Evolutionary conservation across 2,797 vertebrate genomes (phyloP), one percentile per base, ranked within the genome.

Genomic region (Acipenser transmontanus): DNA sequence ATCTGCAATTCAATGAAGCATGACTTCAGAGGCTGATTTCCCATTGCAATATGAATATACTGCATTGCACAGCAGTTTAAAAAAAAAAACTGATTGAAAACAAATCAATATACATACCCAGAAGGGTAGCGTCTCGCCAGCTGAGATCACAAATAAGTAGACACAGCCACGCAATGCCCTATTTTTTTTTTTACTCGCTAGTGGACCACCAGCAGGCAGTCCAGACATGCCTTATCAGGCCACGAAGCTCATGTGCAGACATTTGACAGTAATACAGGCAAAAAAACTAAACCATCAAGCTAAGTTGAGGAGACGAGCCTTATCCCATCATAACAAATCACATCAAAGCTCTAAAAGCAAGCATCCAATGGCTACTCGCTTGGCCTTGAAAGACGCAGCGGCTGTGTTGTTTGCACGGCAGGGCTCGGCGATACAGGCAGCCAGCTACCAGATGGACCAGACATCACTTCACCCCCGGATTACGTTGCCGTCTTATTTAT

Each of bases 1-100:
- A n/a, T n/a, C 34, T 34, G 3, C 34, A 34, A 34, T 34, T 34
- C 34, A 34, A 34, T 34, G 34, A 34, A 34, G 34, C 34, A 34
- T 34, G 34, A 34, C 34, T 34, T 34, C 34, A 34, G 34, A 34
- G 34, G 34, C 0, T 34, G 34, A 34, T 34, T 34, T 34, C 34
- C 34, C 34, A 34, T 34, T 34, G 34, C 34, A 34, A 34, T 34
- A 34, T 4, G 34, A 34, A 34, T 34, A 34, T 4, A 34, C 34
- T 34, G 71, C 76, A 79, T 72, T 77, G 77, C 74, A 74, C 73
- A 74, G 72, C 73, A 77, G 77, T 17, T 17, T 17, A 76, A 73
- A 74, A 75, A 81, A 77, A 78, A 80, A 80, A 81, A 76, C 17
- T 7, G 34, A 47, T 14, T 8, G 14, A 65, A 56, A 47, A 62